Base-by-base conservation (phyloP, 1,140 invertebrate species). In the Tetranychus urticae region DNA sequence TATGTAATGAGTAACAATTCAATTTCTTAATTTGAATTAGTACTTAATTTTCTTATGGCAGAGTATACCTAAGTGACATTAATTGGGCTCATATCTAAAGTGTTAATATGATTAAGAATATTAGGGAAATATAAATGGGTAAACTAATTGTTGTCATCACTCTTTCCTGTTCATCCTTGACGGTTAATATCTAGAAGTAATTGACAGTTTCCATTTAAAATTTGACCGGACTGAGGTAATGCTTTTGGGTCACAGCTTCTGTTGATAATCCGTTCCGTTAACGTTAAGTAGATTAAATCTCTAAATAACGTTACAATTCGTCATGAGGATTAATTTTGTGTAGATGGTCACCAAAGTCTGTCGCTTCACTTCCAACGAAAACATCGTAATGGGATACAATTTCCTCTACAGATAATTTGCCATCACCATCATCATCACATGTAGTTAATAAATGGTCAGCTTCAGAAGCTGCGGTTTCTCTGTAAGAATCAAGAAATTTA, bases 311-410 rank as follows among this genome's bases (percentile, higher is more conserved):
- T 56, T 34, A 56, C 6, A 56, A 34, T 36, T 56, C 55, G 12
- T 36, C 34, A 56, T 56, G 55, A 34, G 33, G 12, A 8, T 42
- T 42, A 33, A 46, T 48, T n/a, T 59, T n/a, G 12, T 59, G 12
- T 13, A 59, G 23, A 8, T 59, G 33, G n/a, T 59, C 57, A 34
- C 57, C 57, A 31, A 46, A 61, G 70, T 92, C 87, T n/a, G 89
- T 92, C 1, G 85, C 90, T 77, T 96, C 89, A 70, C 87, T 92
- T 14, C 91, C 90, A 14, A 97, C 89, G 75, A 97, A 97, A 48
- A 83, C 79, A 63, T 92, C 85, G 70, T 94, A 83, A 71, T 91
- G 84, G 23, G 82, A 78, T 0, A 94, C 70, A 57, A 97, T 82
- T 77, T 97, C 93, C 7, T 84, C 75, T 70, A 84, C 86, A 1